A percentile compares a stretch with the other conserved stretches of the same genome.
These are phyloP conservation scores for Coenonympha arcania DNA, from an alignment of 2,888 invertebrate species.

Conservation along the genomic window DNA sequence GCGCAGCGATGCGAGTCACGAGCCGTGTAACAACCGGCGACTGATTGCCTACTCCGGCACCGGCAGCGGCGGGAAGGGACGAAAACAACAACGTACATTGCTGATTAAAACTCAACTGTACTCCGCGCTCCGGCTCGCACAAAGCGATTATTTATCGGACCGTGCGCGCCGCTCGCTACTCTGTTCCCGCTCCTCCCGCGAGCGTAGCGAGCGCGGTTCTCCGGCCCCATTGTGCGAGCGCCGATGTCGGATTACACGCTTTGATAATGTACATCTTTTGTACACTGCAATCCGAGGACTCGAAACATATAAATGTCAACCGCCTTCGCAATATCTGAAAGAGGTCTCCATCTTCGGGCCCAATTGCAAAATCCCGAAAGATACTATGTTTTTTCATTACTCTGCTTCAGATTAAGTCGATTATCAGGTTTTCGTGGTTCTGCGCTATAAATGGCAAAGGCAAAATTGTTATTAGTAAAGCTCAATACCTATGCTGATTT, in stretches of 20 bases:
- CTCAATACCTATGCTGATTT: no score
- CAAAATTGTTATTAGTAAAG: no score
- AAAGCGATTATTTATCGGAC: constrained; percentile 56
- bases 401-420: constrained; percentile 13
- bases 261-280: constrained; percentile 43
- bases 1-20: constrained; percentile 47
- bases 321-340: constrained; percentile 15
- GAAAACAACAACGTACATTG: constrained; percentile 42
- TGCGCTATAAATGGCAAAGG: no score
- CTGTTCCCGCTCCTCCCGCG: constrained; percentile 22
- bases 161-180: constrained; percentile 47
- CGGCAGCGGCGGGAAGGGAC: constrained; percentile 50
- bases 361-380: constrained; percentile 17
- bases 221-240: constrained; percentile 35
- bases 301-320: constrained; percentile 23
- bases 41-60: constrained; percentile 53
- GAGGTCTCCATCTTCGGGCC: background rate
- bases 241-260: constrained; percentile 40
- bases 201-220: background rate
- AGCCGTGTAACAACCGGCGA: constrained; percentile 55
- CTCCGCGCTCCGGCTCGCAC: no score
- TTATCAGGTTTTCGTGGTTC: constrained; percentile 1
- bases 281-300: constrained; percentile 24
- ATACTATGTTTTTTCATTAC: constrained; percentile 22
- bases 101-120: constrained; percentile 64